Evolutionary conservation across 23 tunicate genomes (phyloP).

Genomic region (Trididemnum clinides): DNA sequence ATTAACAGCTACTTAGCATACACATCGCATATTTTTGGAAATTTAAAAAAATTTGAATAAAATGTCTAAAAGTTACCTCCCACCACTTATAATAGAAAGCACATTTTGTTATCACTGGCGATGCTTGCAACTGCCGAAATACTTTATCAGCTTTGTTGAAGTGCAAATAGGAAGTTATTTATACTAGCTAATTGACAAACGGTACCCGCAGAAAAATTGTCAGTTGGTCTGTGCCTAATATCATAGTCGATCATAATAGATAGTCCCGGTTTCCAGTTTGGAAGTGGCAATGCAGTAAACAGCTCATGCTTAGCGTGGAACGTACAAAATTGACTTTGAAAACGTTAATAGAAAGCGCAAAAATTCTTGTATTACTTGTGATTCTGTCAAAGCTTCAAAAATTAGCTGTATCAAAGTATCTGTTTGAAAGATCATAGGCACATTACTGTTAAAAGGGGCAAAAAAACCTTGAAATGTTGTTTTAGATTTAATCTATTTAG

Average conservation of each 20-base stretch:
- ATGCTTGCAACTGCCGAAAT: not conserved
- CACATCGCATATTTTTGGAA: not conserved
- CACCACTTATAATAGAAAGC: not conserved
- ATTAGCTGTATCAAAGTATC: too few relatives aligned
- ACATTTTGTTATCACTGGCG: not conserved
- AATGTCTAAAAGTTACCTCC: not conserved
- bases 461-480: too few relatives aligned
- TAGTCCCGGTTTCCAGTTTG: not conserved
- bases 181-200: not conserved
- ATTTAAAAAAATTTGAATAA: not conserved
- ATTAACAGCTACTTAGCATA: slow-evolving; percentile 32
- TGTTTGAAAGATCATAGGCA: too few relatives aligned
- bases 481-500: too few relatives aligned
- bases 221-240: not conserved
- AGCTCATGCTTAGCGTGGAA: not conserved
- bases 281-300: not conserved
- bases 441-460: too few relatives aligned
- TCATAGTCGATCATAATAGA: not conserved
- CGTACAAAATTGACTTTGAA: not conserved
- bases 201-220: not conserved
- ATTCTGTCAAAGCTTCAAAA: too few relatives aligned
- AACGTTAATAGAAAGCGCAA: too few relatives aligned
- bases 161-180: not conserved
- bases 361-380: too few relatives aligned
- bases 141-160: not conserved